These are phyloP conservation scores for Dendrolimus kikuchii DNA, from an alignment of 1,140 invertebrate genomes.

Conservation along the genomic window DNA sequence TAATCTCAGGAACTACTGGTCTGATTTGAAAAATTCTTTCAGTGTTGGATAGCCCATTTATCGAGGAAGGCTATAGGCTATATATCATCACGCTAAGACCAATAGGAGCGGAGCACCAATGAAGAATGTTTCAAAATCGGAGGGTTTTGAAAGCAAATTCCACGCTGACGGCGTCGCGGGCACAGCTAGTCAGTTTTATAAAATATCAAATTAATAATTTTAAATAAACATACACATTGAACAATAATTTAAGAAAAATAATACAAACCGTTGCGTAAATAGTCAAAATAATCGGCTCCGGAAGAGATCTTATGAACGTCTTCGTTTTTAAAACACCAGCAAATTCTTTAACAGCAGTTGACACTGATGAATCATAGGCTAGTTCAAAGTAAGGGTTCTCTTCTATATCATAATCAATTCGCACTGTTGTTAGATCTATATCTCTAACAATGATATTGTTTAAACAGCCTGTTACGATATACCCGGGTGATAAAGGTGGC, in stretches of 20 bases:
- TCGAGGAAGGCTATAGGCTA: too few relatives aligned
- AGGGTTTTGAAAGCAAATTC: too few relatives aligned
- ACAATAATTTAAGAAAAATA: neutral
- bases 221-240: constrained; percentile 1
- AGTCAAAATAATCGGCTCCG: constrained; percentile 31
- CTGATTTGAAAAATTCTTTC: too few relatives aligned
- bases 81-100: too few relatives aligned
- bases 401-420: constrained; percentile 41
- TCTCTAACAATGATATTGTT: constrained; percentile 41
- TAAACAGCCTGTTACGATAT: constrained; percentile 35
- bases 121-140: too few relatives aligned
- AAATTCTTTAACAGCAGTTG: constrained; percentile 40
- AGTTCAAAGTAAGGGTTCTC: constrained; percentile 49
- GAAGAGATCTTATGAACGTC: constrained; percentile 42
- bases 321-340: constrained; percentile 37
- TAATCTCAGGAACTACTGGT: too few relatives aligned
- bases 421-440: constrained; percentile 50
- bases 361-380: constrained; percentile 21
- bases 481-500: constrained; percentile 46
- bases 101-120: too few relatives aligned
- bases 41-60: too few relatives aligned
- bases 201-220: too few relatives aligned
- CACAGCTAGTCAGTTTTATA: too few relatives aligned
- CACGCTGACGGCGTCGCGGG: too few relatives aligned
- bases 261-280: constrained; percentile 53